phyloP scores from a whole-genome alignment of 2,797 vertebrate species.

The Thunnus albacares region DNA sequence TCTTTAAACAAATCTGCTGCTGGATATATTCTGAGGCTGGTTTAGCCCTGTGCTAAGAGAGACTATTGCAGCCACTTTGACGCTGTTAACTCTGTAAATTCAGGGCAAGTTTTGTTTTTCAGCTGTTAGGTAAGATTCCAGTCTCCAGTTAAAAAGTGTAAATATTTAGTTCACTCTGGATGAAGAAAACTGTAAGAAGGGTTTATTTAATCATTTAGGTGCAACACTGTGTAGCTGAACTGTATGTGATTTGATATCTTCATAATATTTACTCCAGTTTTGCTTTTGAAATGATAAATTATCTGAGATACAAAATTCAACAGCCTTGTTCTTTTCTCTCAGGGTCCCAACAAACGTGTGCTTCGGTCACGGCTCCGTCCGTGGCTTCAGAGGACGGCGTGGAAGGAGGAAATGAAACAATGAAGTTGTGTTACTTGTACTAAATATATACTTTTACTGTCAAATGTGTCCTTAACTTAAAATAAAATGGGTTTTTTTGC shows the following conservation, averaged over 20 bases:
- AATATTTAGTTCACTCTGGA: background rate
- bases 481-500: constrained; percentile 40
- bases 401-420: constrained; percentile 82
- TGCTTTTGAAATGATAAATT: background rate
- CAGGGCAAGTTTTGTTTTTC: background rate
- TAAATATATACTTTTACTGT: constrained; percentile 12
- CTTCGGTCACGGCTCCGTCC: constrained; percentile 88
- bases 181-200: background rate
- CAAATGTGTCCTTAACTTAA: background rate
- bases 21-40: background rate
- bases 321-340: constrained; percentile 35
- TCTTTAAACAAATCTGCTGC: background rate
- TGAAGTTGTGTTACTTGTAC: background rate
- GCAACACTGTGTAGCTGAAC: background rate
- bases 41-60: background rate
- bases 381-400: constrained; percentile 86
- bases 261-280: background rate
- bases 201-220: background rate
- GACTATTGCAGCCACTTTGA: background rate
- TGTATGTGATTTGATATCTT: background rate
- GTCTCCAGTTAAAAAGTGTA: background rate
- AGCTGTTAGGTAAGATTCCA: background rate
- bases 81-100: background rate
- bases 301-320: background rate
- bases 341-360: constrained; percentile 89